Evolutionary conservation across 2,888 invertebrate genomes (phyloP).

Genomic region (Ormyrus labotus): DNA sequence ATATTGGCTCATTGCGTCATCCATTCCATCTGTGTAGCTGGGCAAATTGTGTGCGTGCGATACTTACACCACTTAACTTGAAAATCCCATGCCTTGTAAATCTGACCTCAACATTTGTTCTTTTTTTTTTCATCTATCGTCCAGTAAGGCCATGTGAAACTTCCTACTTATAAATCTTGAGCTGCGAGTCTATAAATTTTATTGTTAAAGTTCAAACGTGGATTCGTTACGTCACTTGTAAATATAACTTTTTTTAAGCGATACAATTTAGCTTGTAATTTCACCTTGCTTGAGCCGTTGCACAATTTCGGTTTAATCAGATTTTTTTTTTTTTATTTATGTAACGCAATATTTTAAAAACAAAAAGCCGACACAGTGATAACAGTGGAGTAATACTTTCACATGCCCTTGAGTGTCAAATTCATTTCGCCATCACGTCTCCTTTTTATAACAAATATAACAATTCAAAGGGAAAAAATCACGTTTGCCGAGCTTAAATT

Average conservation of each 20-base stretch:
- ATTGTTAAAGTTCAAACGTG: no score
- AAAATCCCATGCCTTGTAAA: neutral
- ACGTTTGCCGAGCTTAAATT: neutral
- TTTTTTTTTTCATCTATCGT: neutral
- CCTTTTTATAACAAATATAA: constrained; percentile 13
- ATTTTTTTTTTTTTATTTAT: neutral
- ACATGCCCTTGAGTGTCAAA: neutral
- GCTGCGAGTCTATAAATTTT: no score
- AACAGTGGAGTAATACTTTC: neutral
- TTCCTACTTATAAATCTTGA: no score
- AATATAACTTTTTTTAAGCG: no score
- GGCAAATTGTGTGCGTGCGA: neutral
- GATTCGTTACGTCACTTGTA: no score
- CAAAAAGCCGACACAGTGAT: no score
- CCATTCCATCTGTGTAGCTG: neutral
- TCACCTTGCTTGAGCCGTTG: no score
- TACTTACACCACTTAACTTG: neutral
- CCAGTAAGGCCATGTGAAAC: neutral
- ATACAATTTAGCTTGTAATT: no score
- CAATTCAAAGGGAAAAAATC: constrained; percentile 4
- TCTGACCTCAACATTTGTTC: neutral
- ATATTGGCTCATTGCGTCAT: constrained; percentile 28
- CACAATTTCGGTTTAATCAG: neutral
- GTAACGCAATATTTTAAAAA: neutral
- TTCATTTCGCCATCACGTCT: neutral